A percentile compares a stretch with the other conserved stretches of the same genome.
These are phyloP conservation scores for Pachypeltis micranthus DNA, from an alignment of 1,140 invertebrate species.

Conservation along the genomic window DNA sequence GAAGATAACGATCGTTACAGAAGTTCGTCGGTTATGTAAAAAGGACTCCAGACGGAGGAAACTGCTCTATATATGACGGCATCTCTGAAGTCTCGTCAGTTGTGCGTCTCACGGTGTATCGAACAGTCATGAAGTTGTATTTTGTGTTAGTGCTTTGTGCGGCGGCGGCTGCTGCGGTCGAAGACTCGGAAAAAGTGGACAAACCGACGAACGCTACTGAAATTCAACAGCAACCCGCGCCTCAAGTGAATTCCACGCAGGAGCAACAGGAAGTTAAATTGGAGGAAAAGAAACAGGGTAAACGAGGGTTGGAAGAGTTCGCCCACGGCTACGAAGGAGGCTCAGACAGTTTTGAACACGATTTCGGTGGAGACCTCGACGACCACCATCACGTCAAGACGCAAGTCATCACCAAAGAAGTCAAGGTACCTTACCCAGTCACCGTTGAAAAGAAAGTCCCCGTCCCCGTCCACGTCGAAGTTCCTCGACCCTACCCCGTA, in stretches of 20 bases:
- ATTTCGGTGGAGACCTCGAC: conserved; percentile 23
- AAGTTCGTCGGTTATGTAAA: too few species aligned
- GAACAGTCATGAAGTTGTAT: too few species aligned
- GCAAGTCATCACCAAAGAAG: conserved; percentile 53
- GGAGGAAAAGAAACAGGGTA: conserved; percentile 16
- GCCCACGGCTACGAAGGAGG: not conserved
- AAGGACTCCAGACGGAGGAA: too few species aligned
- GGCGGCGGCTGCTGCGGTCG: too few species aligned
- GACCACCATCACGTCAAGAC: conserved; percentile 47
- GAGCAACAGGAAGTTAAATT: conserved; percentile 39
- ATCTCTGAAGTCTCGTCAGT: too few species aligned
- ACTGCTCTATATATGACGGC: too few species aligned
- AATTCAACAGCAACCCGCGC: too few species aligned
- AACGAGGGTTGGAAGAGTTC: conserved; percentile 7
- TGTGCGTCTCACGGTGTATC: too few species aligned
- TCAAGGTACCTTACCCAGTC: conserved; percentile 15
- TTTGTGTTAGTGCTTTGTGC: too few species aligned
- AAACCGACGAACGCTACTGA: too few species aligned
- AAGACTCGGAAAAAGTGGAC: too few species aligned
- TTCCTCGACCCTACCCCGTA: conserved; percentile 55
- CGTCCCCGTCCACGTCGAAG: conserved; percentile 43
- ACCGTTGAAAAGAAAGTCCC: conserved; percentile 19
- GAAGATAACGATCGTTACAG: too few species aligned
- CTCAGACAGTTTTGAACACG: not conserved
- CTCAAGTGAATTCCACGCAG: not conserved